A percentile compares a stretch with the other conserved stretches of the same genome.
These are phyloP conservation scores for Cyclargus thomasi DNA, from an alignment of 1,140 invertebrate genomes.

Conservation along the genomic window DNA sequence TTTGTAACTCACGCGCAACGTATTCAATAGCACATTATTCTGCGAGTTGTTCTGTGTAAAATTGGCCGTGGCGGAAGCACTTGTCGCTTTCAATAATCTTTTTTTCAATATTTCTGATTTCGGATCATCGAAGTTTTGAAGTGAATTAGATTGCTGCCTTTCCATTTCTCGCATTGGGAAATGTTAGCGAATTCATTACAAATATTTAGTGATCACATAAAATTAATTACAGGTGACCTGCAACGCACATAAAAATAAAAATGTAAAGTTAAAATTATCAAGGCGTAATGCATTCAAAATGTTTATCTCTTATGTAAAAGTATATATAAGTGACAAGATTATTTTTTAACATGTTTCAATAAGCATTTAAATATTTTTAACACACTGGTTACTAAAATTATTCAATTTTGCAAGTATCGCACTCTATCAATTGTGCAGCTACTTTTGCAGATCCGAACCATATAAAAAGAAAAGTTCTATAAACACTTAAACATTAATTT, in stretches of 20 bases:
- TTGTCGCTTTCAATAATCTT: conserved; percentile 63
- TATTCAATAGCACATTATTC: conserved; percentile 68
- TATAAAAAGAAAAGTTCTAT: conserved; percentile 67
- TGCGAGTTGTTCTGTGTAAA: conserved; percentile 54
- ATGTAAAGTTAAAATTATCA: conserved; percentile 53
- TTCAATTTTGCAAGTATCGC: conserved; percentile 66
- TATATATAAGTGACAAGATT: conserved; percentile 17
- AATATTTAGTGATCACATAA: conserved; percentile 56
- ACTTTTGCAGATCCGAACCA: conserved; percentile 71
- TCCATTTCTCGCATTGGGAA: conserved; percentile 62
- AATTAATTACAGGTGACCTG: conserved; percentile 62
- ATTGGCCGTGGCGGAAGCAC: conserved; percentile 42
- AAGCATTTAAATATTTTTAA: conserved; percentile 10
- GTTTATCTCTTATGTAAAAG: conserved; percentile 35
- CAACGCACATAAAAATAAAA: conserved; percentile 68
- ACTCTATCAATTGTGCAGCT: conserved; percentile 71
- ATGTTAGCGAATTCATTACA: conserved; percentile 60
- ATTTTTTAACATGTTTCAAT: conserved; percentile 12
- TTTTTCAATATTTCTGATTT: conserved; percentile 73
- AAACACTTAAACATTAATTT: conserved; percentile 54
- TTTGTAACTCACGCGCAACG: conserved; percentile 63
- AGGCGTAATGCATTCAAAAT: conserved; percentile 36
- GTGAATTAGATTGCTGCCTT: conserved; percentile 67
- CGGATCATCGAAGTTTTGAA: conserved; percentile 72
- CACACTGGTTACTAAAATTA: conserved; percentile 34